phyloP scores from a whole-genome alignment of 2,113 vertebrate genomes.

The Eonycteris spelaea region DNA sequence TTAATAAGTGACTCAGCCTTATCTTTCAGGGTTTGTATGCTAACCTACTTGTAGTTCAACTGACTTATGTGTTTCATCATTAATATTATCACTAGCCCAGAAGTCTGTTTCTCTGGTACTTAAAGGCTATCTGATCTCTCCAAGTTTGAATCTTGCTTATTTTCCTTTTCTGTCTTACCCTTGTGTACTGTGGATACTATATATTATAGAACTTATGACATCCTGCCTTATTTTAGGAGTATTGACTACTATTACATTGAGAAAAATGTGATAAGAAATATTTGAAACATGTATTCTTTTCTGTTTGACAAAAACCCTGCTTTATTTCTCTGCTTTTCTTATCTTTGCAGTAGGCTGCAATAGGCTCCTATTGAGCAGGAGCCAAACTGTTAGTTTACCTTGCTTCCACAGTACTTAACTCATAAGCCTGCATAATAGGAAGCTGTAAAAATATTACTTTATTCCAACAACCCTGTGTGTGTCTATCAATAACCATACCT shows the following conservation, averaged over 20 bases:
- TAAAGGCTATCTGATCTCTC: neutral
- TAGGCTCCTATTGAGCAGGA: neutral
- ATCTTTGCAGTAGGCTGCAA: neutral
- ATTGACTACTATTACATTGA: neutral
- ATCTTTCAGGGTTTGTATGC: conserved; percentile 17
- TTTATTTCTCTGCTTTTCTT: conserved; percentile 1
- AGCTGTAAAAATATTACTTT: conserved; percentile 22
- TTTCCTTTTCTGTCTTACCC: conserved; percentile 21
- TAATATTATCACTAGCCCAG: neutral
- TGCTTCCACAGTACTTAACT: neutral
- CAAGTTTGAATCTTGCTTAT: neutral
- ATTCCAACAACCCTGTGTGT: neutral
- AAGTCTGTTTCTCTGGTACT: neutral
- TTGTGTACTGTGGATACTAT: neutral
- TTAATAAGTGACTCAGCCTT: conserved; percentile 30
- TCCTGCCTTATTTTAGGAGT: conserved; percentile 28
- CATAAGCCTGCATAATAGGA: neutral
- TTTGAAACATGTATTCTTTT: conserved; percentile 21
- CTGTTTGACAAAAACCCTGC: neutral
- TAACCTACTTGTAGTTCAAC: neutral
- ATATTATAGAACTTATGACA: conserved; percentile 11
- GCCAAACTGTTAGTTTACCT: neutral
- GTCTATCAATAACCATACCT: neutral
- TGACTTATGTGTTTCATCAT: neutral
- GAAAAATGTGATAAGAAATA: neutral